Conservation (phyloP, 2,113 vertebrate species). For the Regulus satrapa region DNA sequence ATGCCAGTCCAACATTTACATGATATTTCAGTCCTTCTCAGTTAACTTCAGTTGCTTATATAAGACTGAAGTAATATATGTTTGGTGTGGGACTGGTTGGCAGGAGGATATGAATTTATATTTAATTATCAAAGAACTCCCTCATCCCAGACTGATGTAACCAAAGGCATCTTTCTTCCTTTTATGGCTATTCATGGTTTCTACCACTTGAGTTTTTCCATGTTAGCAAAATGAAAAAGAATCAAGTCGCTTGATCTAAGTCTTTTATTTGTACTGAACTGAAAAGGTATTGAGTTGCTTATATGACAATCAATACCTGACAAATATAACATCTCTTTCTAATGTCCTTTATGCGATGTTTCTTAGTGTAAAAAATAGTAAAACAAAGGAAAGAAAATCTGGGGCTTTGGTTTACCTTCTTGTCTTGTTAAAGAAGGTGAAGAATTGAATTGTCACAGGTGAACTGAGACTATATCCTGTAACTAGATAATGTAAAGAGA, state of each 20-base stretch:
- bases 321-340: conserved; percentile 13
- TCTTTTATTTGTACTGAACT: conserved; percentile 43
- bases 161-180: background rate
- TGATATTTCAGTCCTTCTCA: background rate
- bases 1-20: background rate
- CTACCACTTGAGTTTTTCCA: background rate
- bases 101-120: background rate
- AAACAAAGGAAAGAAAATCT: background rate
- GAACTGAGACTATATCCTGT: background rate
- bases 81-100: background rate
- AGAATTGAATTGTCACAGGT: background rate
- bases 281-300: conserved; percentile 23
- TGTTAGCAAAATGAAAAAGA: conserved; percentile 9
- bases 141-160: background rate
- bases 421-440: background rate
- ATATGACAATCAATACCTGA: conserved; percentile 19
- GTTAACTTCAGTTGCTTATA: background rate
- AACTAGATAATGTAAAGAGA: background rate
- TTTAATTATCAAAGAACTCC: background rate
- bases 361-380: conserved; percentile 35
- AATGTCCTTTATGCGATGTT: background rate
- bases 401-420: conserved; percentile 21
- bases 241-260: conserved; percentile 31
- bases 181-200: background rate
- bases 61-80: background rate